Conservation (phyloP, 2,888 invertebrate species). For the Xestia c-nigrum region DNA sequence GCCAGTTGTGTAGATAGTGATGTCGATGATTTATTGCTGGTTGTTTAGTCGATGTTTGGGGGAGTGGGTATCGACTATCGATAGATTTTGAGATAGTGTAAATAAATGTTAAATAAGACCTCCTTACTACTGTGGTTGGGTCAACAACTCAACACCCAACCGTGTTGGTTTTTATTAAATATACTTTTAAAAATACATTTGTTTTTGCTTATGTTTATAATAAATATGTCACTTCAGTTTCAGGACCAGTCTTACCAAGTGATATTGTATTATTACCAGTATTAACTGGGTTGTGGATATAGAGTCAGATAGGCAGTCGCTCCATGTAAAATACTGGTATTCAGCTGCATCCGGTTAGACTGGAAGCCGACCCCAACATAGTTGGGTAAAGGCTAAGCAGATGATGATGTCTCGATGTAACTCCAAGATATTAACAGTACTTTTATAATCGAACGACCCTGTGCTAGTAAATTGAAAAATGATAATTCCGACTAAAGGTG, state of each 20-base stretch:
- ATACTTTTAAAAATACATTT: neutral
- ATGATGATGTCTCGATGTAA: too few species aligned
- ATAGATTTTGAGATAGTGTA: slow-evolving; percentile 18
- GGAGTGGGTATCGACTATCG: slow-evolving; percentile 44
- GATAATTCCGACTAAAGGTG: neutral
- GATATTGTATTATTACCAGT: too few species aligned
- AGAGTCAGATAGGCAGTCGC: too few species aligned
- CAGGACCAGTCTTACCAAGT: too few species aligned
- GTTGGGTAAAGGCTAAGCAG: too few species aligned
- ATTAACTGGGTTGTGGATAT: too few species aligned
- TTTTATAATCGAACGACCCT: neutral
- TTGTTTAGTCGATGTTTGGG: slow-evolving; percentile 68
- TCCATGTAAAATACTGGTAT: too few species aligned
- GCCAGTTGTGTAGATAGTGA: slow-evolving; percentile 87
- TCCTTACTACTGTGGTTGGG: neutral
- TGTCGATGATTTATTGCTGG: slow-evolving; percentile 64
- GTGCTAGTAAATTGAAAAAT: neutral
- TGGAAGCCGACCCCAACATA: too few species aligned
- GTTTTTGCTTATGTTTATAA: neutral
- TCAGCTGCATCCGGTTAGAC: too few species aligned
- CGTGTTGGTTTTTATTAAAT: neutral
- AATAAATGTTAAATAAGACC: neutral
- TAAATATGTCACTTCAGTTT: neutral
- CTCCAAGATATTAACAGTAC: neutral
- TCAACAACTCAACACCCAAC: too few species aligned